A percentile compares a stretch with the other conserved stretches of the same genome.
Evolutionary conservation across 1,140 invertebrate species (phyloP).

Genomic region (Sipha flava): DNA sequence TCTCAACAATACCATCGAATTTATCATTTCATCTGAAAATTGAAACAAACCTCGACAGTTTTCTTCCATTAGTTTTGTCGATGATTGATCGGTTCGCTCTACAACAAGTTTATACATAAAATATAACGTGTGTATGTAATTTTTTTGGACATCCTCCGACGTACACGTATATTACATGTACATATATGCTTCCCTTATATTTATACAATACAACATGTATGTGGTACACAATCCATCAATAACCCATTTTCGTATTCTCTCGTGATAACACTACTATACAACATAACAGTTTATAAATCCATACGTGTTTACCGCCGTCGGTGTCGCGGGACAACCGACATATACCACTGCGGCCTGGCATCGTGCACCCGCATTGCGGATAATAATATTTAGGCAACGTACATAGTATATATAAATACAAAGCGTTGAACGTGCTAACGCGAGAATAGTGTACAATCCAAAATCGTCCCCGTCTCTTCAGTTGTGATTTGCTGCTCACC

Average conservation of each 20-base stretch:
- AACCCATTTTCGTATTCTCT: not conserved
- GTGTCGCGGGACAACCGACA: not conserved
- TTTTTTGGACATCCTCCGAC: not conserved
- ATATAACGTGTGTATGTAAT: not conserved
- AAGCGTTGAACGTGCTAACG: not conserved
- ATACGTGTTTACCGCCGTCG: not conserved
- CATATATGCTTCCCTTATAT: too few species aligned
- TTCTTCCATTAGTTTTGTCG: not conserved
- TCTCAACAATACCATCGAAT: not conserved
- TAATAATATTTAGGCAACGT: not conserved
- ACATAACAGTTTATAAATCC: too few species aligned
- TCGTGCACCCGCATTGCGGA: not conserved
- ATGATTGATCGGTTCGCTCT: not conserved
- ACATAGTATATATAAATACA: too few species aligned
- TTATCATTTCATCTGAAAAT: not conserved
- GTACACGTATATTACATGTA: not conserved
- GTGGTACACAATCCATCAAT: not conserved
- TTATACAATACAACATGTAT: not conserved
- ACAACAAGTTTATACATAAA: not conserved
- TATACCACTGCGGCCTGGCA: not conserved
- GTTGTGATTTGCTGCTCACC: too few species aligned
- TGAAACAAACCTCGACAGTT: not conserved
- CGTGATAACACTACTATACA: not conserved
- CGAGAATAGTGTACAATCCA: too few species aligned
- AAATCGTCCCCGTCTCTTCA: too few species aligned